Evolutionary conservation across 2,113 vertebrate genomes (phyloP), one percentile per base, ranked within the genome.

Genomic region (Sceloporus tristichus): DNA sequence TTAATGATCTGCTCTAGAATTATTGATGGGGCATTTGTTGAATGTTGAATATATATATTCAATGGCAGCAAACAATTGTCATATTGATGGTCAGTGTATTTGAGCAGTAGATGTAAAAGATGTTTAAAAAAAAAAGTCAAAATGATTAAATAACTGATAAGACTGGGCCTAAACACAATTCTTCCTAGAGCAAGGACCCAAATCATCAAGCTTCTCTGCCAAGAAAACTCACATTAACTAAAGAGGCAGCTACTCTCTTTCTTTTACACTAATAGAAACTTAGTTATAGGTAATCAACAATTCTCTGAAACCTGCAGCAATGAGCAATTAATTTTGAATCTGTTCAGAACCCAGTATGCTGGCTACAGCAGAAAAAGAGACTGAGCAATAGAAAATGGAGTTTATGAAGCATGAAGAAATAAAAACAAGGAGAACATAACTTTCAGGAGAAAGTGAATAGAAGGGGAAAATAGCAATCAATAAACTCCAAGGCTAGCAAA

Each of bases 371-470:
- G 56, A 94, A 89, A 92, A 16, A 7, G 53, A 92, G 66, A 86
- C 71, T 84, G 82, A 92, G 85, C 68, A 84, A 90, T 91, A 91
- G 92, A 91, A 96, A 94, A 95, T 91, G 80, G 78, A 59, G 54
- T 92, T 86, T 89, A 78, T 94, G 91, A 94, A 94, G 94, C 92
- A 89, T 87, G 81, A 94, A 92, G 84, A 92, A 94, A 91, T 92
- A 88, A 94, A 95, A 95, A 94, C 87, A 90, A 92, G 87, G 92
- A 89, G 80, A 94, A 88, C 78, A 83, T 92, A 92, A 92, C 90
- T 90, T 90, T 83, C 48, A 71, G 38, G 74, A 71, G 78, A 94
- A 95, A 92, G 92, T 91, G 93, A 94, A 91, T 88, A 94, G 86
- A 90, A 81, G 88, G 68, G 85, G 88, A 86, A 86, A 94, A 86